Base-by-base conservation (phyloP, 2,113 vertebrate species). In the Deroptyus accipitrinus region DNA sequence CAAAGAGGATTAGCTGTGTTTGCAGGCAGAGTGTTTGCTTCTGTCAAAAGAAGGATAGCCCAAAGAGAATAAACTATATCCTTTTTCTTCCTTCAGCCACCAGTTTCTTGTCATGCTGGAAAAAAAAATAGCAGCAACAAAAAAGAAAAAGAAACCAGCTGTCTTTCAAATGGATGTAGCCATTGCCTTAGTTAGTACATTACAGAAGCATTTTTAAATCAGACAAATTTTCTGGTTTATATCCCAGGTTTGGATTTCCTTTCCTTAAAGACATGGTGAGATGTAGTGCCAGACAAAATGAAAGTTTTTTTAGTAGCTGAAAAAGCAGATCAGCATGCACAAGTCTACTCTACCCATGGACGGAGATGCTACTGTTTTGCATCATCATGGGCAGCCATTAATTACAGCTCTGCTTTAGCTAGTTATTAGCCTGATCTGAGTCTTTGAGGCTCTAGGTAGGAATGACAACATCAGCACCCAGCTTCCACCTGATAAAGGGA, bases 141-240 rank as follows among this genome's bases (percentile, higher is more conserved):
- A 57, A 81, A 78, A 82, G 44, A 37, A 63, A 77, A 92, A 83
- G 42, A 77, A 76, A 28, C 27, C 96, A 97, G 51, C 96, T 97
- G 96, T 63, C 81, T 91, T 90, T 92, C 70, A 83, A 55, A 89
- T 89, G 64, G 92, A 91, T 37, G 66, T 93, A 96, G 72, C 85
- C 91, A 64, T 97, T 92, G 95, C 94, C 95, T 97, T 96, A 96
- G 88, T 54, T 70, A 37, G 66, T 76, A 68, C 81, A 55, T 67
- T 73, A 73, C 79, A n/a, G 85, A 83, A 92, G 68, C 37, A 73
- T 73, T 95, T 92, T 95, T 82, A 81, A 37, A 80, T 81, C 89
- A 89, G 92, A 95, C 83, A 59, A 31, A 78, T 72, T 82, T 87
- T 86, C 95, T 96, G 94, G 33, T 92, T 92, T 61, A 87, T 91